phyloP scores from a whole-genome alignment of 2,888 invertebrate genomes.

The Parnassius orleans region DNA sequence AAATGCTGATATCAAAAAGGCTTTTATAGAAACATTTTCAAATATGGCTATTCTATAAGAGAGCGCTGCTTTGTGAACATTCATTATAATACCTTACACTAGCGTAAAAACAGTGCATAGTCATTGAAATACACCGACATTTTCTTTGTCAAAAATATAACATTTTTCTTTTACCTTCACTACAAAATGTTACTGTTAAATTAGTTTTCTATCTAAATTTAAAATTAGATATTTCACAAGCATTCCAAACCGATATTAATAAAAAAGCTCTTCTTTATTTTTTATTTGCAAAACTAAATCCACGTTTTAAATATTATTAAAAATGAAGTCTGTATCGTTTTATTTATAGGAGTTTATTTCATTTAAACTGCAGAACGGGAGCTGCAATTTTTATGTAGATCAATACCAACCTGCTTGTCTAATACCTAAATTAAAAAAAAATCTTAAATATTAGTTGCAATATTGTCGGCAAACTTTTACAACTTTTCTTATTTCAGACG shows the following conservation, averaged over 20 bases:
- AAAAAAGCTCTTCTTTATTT: too few species aligned
- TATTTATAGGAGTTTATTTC: too few species aligned
- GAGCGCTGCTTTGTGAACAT: constrained; percentile 31
- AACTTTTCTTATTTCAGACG: constrained; percentile 42
- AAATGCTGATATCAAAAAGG: too few species aligned
- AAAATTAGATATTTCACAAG: constrained; percentile 40
- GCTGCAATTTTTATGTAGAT: background rate
- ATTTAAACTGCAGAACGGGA: too few species aligned
- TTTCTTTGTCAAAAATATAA: constrained; percentile 69
- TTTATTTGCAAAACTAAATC: too few species aligned
- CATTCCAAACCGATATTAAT: background rate
- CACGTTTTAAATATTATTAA: too few species aligned
- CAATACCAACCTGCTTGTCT: constrained; percentile 28
- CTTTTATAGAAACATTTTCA: background rate
- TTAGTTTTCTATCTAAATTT: constrained; percentile 67
- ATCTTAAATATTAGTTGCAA: constrained; percentile 52
- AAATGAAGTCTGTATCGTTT: too few species aligned
- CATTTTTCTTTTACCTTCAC: constrained; percentile 48
- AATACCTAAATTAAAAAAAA: constrained; percentile 36
- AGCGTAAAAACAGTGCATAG: constrained; percentile 58
- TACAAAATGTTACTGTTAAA: constrained; percentile 57
- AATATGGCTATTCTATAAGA: constrained; percentile 21
- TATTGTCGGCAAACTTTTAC: constrained; percentile 70
- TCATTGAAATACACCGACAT: constrained; percentile 49
- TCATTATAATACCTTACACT: constrained; percentile 45